Base-by-base conservation (phyloP, 2,888 invertebrate genomes). In the Rutpela maculata region DNA sequence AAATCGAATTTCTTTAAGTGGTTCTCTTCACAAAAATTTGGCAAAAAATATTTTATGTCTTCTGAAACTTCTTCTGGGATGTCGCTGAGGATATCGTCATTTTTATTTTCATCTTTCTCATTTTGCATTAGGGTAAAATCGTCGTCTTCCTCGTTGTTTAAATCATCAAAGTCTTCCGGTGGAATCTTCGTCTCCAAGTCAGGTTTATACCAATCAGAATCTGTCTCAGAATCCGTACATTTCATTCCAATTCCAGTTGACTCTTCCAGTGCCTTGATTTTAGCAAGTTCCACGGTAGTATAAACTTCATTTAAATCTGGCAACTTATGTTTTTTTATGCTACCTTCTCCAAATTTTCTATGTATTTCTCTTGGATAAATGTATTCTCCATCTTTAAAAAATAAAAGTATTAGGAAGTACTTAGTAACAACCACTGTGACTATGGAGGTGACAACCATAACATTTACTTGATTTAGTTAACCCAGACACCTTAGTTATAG, bases 301-400 rank as follows among this genome's bases (percentile, higher is more conserved):
- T 55, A 55, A 15, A 55, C 17, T 55, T 55, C 55, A 55, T 17
- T 55, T 55, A 55, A 55, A 55, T 55, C 55, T 17, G 55, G 55
- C 9, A 55, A 17, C 55, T 55, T 55, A 55, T 55, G 15, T n/a
- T 55, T 55, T 15, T 55, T 17, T 55, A 17, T 55, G n/a, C 55
- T 15, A 55, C 55, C 55, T n/a, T 55, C 55, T 55, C 55, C 55
- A 5, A 55, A 5, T 55, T 55, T 55, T 55, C 11, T 55, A 55
- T 55, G 55, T 17, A 55, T 55, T 55, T 55, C 55, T 55, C 55
- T 55, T 55, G 55, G 55, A 55, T 55, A 55, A 55, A 55, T 55
- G 11, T 55, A 55, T 17, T 55, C 6, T 55, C 55, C 55, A 55
- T 55, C 55, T 55, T 55, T 55, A 5, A 55, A 55, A 55, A 55